Evolutionary conservation across 2,797 vertebrate genomes (phyloP), one percentile per base, ranked within the genome.

Genomic region (Microcaecilia unicolor): DNA sequence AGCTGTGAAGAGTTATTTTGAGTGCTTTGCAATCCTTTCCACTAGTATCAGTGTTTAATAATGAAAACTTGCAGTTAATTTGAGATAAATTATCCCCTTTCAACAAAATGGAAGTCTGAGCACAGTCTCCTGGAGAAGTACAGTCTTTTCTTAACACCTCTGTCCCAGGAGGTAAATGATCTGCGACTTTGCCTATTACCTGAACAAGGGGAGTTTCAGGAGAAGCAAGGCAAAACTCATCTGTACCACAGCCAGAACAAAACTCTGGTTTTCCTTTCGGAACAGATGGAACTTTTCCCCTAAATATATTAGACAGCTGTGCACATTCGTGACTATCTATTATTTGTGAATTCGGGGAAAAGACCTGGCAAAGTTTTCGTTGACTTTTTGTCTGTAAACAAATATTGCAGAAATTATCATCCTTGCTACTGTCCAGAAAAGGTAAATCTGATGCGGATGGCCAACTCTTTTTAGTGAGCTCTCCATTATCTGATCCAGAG

Each of bases 241-340:
- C 53, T 45, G 30, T 34, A 18, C 20, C 22, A 48, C 21, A 36
- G 44, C 35, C 30, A 32, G 53, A 49, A 43, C 34, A 7, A 58
- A 54, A 41, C 13, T 9, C 32, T 39, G 12, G 40, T 6, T 51
- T 48, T 55, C 46, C 56, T 32, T 35, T 27, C 34, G 25, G 36
- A 37, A 17, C 30, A 44, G 46, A n/a, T 2, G 38, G 31, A 16
- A 41, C 22, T 10, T 18, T 36, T 18, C 58, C 50, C 38, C 55
- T 61, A 39, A 48, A 16, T 47, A 63, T 20, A 35, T 45, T 47
- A 51, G 57, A 58, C 23, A 58, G 41, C 41, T 72, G 50, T 3
- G 50, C 60, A 30, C 52, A 32, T 16, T 69, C 28, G 44, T 44
- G 67, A 0, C 15, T 7, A 18, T 26, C 11, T 4, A 31, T 15